Evolutionary conservation across 2,888 invertebrate genomes (phyloP).

Genomic region (Unio pictorum): DNA sequence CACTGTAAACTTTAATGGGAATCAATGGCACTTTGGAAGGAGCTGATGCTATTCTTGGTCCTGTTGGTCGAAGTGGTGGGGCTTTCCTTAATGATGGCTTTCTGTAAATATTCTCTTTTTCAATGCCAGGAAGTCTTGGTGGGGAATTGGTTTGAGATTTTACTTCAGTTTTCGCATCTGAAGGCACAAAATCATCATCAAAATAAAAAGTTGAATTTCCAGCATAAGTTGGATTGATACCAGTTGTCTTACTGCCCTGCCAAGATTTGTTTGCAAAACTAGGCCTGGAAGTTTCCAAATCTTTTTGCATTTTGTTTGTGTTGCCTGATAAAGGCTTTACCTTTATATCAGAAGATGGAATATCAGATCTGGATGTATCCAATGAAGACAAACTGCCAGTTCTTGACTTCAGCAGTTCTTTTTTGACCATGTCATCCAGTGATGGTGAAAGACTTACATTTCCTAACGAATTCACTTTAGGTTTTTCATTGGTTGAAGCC

Average conservation of each 20-base stretch:
- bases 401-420: too few species aligned
- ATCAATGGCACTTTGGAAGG: slow-evolving; percentile 50
- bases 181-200: slow-evolving; percentile 12
- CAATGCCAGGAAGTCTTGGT: slow-evolving; percentile 10
- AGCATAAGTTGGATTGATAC: background rate
- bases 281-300: too few species aligned
- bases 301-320: too few species aligned
- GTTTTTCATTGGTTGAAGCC: slow-evolving; percentile 3
- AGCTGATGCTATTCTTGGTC: slow-evolving; percentile 50
- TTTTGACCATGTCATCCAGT: too few species aligned
- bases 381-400: too few species aligned
- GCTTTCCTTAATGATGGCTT: slow-evolving; percentile 47
- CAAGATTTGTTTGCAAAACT: background rate
- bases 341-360: too few species aligned
- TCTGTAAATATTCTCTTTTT: slow-evolving; percentile 23
- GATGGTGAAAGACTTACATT: too few species aligned
- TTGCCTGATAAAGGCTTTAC: too few species aligned
- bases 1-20: slow-evolving; percentile 15
- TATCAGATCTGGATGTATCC: too few species aligned
- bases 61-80: slow-evolving; percentile 59
- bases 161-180: slow-evolving; percentile 15
- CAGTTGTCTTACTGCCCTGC: background rate
- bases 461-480: too few species aligned
- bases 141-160: slow-evolving; percentile 43
- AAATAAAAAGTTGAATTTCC: slow-evolving; percentile 44